Conservation (phyloP, 2,113 vertebrate species). For the Hippotragus niger region DNA sequence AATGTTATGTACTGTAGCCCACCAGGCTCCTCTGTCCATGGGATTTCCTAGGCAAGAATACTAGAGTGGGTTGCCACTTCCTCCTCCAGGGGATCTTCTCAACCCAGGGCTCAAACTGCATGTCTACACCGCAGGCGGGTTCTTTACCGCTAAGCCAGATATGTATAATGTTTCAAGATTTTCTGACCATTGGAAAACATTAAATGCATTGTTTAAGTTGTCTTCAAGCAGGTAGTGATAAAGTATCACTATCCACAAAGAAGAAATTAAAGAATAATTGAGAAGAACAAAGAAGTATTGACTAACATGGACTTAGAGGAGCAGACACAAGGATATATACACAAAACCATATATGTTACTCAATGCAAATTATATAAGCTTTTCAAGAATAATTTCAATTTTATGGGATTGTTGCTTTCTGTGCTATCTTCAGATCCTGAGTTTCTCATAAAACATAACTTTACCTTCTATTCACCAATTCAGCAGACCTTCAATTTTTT, state of each 20-base stretch:
- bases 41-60: background rate
- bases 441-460: background rate
- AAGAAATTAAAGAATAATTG: background rate
- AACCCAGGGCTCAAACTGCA: background rate
- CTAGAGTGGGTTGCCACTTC: background rate
- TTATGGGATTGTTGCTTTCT: background rate
- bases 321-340: background rate
- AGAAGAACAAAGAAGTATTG: background rate
- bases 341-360: background rate
- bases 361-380: background rate
- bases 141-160: background rate
- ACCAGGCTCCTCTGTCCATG: background rate
- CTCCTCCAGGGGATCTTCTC: background rate
- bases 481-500: background rate
- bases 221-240: background rate
- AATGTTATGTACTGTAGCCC: background rate
- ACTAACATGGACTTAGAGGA: background rate
- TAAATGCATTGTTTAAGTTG: background rate
- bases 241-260: background rate
- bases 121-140: background rate
- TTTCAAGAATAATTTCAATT: background rate
- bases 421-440: background rate
- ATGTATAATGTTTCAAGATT: background rate
- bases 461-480: background rate
- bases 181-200: background rate